phyloP scores from a whole-genome alignment of 2,113 vertebrate genomes.

The Catharus fuscescens region DNA sequence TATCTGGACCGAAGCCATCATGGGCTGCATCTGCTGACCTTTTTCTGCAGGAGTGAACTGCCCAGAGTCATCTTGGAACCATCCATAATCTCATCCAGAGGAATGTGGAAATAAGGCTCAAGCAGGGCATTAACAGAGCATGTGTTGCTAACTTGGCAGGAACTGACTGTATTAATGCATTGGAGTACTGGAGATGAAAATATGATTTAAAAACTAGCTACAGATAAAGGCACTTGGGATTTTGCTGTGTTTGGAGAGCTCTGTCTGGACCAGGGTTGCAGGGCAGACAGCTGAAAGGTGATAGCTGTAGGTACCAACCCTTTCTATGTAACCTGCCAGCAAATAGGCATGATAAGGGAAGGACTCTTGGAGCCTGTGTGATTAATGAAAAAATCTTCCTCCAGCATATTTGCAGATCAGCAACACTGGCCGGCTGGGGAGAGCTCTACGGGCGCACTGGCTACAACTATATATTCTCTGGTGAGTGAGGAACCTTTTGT shows the following conservation, averaged over 20 bases:
- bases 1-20: neutral
- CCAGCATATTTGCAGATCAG: constrained; percentile 96
- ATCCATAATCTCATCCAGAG: neutral
- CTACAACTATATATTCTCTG: constrained; percentile 99
- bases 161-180: neutral
- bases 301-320: neutral
- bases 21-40: neutral
- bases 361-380: neutral
- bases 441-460: constrained; percentile 96
- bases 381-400: constrained; percentile 28
- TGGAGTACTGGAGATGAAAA: neutral
- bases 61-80: neutral
- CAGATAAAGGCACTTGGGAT: neutral
- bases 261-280: neutral
- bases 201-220: neutral
- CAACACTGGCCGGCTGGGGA: constrained; percentile 96
- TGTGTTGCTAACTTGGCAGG: neutral
- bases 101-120: neutral
- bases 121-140: neutral
- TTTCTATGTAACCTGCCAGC: neutral
- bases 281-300: neutral
- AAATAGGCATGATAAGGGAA: neutral
- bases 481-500: constrained; percentile 66
- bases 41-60: neutral
- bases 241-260: neutral